Evolutionary conservation across 1,140 invertebrate species (phyloP), one percentile per base, ranked within the genome.

Genomic region (Drosophila bocki): DNA sequence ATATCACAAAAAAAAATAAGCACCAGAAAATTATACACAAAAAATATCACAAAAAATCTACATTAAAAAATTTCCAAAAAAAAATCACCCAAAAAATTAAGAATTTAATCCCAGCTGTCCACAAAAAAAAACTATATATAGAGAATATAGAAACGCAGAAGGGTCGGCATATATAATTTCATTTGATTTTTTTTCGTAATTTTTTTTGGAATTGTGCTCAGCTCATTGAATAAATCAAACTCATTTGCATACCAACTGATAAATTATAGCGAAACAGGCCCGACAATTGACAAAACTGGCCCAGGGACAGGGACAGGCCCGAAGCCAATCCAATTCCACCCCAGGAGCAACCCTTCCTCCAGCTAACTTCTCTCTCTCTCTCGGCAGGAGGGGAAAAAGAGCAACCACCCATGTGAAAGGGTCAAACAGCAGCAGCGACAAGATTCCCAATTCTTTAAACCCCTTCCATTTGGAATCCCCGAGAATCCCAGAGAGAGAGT

Each of bases 181-280:
- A 58, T 71, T 76, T 81, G 75, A 67, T 62, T 62, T 60, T 19
- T 32, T 59, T 48, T 39, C 15, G 12, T 29, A 6, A 26, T 17
- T 33, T 68, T 68, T 54, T 56, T 51, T 45, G 57, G 57, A 63
- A 84, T 90, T 88, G 68, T 81, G 84, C 86, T 79, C 85, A 85
- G 85, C 85, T 88, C 85, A 88, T 88, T 88, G 85, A 88, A 88
- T 90, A 90, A 90, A 88, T 88, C 85, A 88, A 91, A 91, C 88
- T 91, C 80, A 91, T 91, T 91, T 91, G 88, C 88, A 91, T 91
- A 88, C 70, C 64, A 74, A 82, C 88, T 88, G 88, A 91, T 91
- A 91, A 91, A 91, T 91, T 91, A 91, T 88, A 77, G 77, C 60
- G 50, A 65, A 72, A 68, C 80, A 78, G 80, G 74, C 75, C 78